Evolutionary conservation across 2,888 invertebrate genomes (phyloP).

Genomic region (Calephelis perditalis): DNA sequence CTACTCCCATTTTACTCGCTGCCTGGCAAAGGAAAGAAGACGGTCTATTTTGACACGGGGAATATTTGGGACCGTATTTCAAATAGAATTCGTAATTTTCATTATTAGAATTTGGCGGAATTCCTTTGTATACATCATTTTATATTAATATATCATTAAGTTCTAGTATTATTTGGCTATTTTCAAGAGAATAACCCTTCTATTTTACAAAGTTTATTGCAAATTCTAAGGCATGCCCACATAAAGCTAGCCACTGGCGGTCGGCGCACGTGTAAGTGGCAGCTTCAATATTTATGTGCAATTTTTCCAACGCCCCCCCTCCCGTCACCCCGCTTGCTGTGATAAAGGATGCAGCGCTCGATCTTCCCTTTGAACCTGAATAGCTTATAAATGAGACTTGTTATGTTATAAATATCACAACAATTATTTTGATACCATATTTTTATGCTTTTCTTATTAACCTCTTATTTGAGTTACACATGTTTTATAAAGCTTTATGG

Average conservation of each 20-base stretch:
- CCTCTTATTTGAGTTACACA: background rate
- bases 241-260: slow-evolving; percentile 37
- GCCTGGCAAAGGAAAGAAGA: too few species aligned
- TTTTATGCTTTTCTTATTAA: slow-evolving; percentile 1
- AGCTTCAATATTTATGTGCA: slow-evolving; percentile 79
- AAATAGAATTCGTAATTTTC: too few species aligned
- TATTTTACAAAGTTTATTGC: too few species aligned
- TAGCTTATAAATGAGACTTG: slow-evolving; percentile 65
- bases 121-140: too few species aligned
- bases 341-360: slow-evolving; percentile 68
- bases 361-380: slow-evolving; percentile 46
- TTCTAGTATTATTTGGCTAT: too few species aligned
- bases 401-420: slow-evolving; percentile 43
- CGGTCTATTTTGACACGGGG: too few species aligned
- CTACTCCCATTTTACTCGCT: too few species aligned
- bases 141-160: too few species aligned
- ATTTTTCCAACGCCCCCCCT: slow-evolving; percentile 66
- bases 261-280: slow-evolving; percentile 78
- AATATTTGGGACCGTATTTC: too few species aligned
- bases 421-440: slow-evolving; percentile 17
- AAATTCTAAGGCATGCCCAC: slow-evolving; percentile 39
- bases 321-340: slow-evolving; percentile 34
- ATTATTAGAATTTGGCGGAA: too few species aligned
- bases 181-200: too few species aligned
- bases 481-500: too few species aligned